phyloP scores from a whole-genome alignment of 2,113 vertebrate species.

The Amphiprion ocellaris region DNA sequence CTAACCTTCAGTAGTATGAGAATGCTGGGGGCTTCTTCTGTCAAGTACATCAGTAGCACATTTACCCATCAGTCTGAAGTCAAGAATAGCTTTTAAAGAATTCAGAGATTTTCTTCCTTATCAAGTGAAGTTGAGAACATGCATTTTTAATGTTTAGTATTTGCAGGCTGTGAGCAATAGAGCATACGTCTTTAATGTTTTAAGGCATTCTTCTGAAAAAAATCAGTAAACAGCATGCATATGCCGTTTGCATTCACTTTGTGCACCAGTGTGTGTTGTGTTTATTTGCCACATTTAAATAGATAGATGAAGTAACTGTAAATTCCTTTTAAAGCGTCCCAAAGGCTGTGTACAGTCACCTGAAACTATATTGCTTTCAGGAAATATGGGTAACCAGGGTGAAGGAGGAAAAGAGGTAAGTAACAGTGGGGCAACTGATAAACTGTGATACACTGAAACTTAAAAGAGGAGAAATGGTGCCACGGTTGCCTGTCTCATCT shows the following conservation, averaged over 20 bases:
- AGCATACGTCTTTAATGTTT: background rate
- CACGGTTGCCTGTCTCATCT: conserved; percentile 20
- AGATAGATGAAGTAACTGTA: background rate
- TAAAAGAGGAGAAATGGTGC: background rate
- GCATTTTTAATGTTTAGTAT: conserved; percentile 17
- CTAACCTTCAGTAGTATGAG: background rate
- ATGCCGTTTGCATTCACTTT: background rate
- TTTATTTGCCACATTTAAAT: background rate
- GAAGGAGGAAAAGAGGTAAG: background rate
- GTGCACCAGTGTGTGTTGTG: background rate
- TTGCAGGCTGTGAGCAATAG: background rate
- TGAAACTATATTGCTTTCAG: background rate
- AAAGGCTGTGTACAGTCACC: too few relatives aligned
- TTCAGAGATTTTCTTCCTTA: conserved; percentile 13
- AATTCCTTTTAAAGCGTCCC: too few relatives aligned
- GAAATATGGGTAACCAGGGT: background rate
- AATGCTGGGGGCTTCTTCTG: conserved; percentile 4
- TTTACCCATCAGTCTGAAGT: conserved; percentile 3
- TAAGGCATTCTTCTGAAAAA: background rate
- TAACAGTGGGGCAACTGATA: background rate
- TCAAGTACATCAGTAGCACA: background rate
- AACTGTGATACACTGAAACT: background rate
- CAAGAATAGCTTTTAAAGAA: conserved; percentile 1
- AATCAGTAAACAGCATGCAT: background rate
- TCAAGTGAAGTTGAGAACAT: conserved; percentile 15